Base-by-base conservation (phyloP, 2,797 vertebrate genomes). In the Pipistrellus pygmaeus region DNA sequence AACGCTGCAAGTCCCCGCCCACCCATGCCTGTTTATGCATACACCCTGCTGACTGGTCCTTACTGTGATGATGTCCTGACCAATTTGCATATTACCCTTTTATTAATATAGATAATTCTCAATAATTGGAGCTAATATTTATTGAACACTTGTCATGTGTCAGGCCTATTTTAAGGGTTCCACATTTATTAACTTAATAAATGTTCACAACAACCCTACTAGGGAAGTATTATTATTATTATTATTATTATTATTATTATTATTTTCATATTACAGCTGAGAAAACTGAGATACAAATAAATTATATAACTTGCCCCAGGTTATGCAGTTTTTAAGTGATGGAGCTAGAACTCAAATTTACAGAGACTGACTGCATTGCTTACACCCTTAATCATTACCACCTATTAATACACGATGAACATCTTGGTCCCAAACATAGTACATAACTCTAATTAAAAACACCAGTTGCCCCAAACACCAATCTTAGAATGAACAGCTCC, bases 251-350 rank as follows among this genome's bases (percentile, higher is more conserved):
- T 77, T 71, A 13, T 64, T 94, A 48, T 77, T 84, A 75, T 55
- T 85, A 53, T 69, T 86, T 80, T 71, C 18, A 13, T 66, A 51
- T 83, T 90, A 71, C 14, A 86, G 23, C 25, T 94, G 30, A 88
- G 53, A 71, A 93, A 94, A 72, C 48, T 83, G 75, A 86, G 71
- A 66, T 48, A 84, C 44, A 72, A 35, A 88, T 23, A 91, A 91
- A 73, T 86, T 93, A 85, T 62, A 35, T 51, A 92, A 80, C 10
- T 38, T 86, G 11, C 21, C n/a, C 41, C 86, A 38, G 21, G 6
- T 55, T 48, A 23, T 12, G 1, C 14, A 69, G 30, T 80, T 94
- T 73, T 90, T 64, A 69, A 91, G 30, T 62, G 13, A 41, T 57
- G 5, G 55, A 77, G 10, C 20, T 51, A 27, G 46, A 69, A 73